These are phyloP conservation scores for Protonibea diacanthus DNA, from an alignment of 2,797 vertebrate genomes.

Conservation along the genomic window DNA sequence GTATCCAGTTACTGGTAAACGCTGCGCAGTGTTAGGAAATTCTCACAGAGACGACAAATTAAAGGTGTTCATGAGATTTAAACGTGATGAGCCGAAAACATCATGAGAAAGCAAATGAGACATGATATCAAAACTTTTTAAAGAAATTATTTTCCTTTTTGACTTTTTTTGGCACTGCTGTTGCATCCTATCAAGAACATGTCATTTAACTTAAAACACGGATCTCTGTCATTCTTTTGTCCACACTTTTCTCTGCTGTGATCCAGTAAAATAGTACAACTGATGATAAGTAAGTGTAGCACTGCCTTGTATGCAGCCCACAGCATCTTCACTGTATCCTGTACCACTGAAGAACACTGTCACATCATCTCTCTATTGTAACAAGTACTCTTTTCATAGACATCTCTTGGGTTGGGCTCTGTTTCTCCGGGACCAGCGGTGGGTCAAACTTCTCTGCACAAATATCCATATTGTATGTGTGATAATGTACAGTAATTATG, in stretches of 20 bases:
- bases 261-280: slow-evolving; percentile 15
- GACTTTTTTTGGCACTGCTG: slow-evolving; percentile 13
- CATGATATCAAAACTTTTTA: not conserved
- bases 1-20: slow-evolving; percentile 23
- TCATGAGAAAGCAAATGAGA: not conserved
- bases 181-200: slow-evolving; percentile 19
- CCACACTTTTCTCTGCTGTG: slow-evolving; percentile 24
- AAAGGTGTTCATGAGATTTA: not conserved
- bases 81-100: slow-evolving; percentile 1
- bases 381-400: slow-evolving; percentile 32
- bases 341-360: slow-evolving; percentile 8
- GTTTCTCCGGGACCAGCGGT: slow-evolving; percentile 1
- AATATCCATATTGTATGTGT: slow-evolving; percentile 7
- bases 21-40: not conserved
- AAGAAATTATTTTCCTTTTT: slow-evolving; percentile 9
- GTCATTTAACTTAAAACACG: slow-evolving; percentile 13
- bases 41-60: slow-evolving; percentile 1
- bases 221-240: slow-evolving; percentile 10
- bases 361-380: not conserved
- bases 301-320: slow-evolving; percentile 35
- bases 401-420: not conserved
- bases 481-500: not conserved
- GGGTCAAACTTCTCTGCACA: slow-evolving; percentile 17
- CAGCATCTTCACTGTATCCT: slow-evolving; percentile 10
- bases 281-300: slow-evolving; percentile 27